These are phyloP conservation scores for Galeruca laticollis DNA, from an alignment of 2,888 invertebrate species.

Conservation along the genomic window DNA sequence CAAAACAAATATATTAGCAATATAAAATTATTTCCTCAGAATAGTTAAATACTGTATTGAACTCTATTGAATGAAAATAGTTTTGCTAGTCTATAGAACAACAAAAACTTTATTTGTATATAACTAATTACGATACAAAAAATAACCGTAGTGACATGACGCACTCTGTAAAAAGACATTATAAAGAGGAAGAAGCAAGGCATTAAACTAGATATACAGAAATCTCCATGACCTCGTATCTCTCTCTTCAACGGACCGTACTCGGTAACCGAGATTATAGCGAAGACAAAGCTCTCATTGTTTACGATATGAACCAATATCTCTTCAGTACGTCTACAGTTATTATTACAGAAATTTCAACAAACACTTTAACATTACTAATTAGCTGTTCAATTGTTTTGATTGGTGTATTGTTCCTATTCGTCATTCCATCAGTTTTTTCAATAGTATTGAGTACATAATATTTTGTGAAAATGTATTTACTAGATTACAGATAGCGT, in stretches of 20 bases:
- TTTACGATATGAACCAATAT: constrained; percentile 56
- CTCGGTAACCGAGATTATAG: constrained; percentile 34
- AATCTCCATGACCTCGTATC: constrained; percentile 53
- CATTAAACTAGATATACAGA: constrained; percentile 30
- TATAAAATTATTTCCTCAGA: no score
- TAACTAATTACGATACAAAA: no score
- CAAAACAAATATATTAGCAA: no score
- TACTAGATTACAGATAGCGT: no score
- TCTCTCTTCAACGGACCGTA: constrained; percentile 45
- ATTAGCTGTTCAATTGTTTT: constrained; percentile 40
- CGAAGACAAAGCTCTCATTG: constrained; percentile 62
- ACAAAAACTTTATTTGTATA: no score
- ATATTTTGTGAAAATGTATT: no score
- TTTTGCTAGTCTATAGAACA: no score
- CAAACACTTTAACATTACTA: constrained; percentile 44
- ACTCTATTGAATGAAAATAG: no score
- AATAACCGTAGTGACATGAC: neutral
- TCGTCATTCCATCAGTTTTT: constrained; percentile 16
- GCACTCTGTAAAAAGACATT: constrained; percentile 9
- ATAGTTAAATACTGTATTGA: no score
- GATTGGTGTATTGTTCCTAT: constrained; percentile 30
- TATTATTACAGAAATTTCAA: constrained; percentile 51
- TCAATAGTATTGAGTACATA: constrained; percentile 14
- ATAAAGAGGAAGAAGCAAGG: constrained; percentile 14
- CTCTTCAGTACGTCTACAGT: constrained; percentile 54